Base-by-base conservation (phyloP, 2,888 invertebrate species). In the Cyclophora punctaria region DNA sequence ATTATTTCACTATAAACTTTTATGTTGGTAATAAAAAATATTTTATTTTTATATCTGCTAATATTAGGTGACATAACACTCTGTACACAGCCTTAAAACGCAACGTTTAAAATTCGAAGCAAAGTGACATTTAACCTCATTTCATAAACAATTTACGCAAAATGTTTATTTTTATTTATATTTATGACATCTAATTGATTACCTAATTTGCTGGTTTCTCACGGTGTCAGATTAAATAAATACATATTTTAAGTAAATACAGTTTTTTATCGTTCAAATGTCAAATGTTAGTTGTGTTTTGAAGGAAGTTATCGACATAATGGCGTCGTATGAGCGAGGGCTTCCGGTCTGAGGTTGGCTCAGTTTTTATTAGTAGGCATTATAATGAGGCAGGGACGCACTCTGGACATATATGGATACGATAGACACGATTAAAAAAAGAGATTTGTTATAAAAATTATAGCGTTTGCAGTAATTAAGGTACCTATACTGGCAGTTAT, bases 251-350 rank as follows among this genome's bases (percentile, higher is more conserved):
- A 60, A 57, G 58, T 63, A 55, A 55, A 58, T 52, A 56, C 64
- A 62, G 58, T 62, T 64, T 61, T 65, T 66, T 56, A 56, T 51
- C 48, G 49, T 47, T 48, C 46, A 35, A 55, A 56, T 56, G 58
- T 63, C 62, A 58, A 53, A 59, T 48, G 46, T 51, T 56, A 54
- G 55, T 58, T 57, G 50, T 48, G 60, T 62, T 61, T n/a, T 67
- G 64, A 55, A 75, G 83, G 83, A 84, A 79, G 72, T 67, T 73
- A 71, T 71, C 62, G 67, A 72, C 65, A 75, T 78, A 73, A 74
- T 68, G 73, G 67, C 69, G 66, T 64, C 61, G 71, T 69, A 72
- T 76, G 78, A 80, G 67, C 66, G 76, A 72, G 66, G 64, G 60
- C 69, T 78, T 83, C 83, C 83, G 81, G 20, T 20, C 20, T 20